Percentiles rank a stretch among this genome's conserved stretches.
phyloP scores from a whole-genome alignment of 2,797 vertebrate genomes.

The Periparus ater region DNA sequence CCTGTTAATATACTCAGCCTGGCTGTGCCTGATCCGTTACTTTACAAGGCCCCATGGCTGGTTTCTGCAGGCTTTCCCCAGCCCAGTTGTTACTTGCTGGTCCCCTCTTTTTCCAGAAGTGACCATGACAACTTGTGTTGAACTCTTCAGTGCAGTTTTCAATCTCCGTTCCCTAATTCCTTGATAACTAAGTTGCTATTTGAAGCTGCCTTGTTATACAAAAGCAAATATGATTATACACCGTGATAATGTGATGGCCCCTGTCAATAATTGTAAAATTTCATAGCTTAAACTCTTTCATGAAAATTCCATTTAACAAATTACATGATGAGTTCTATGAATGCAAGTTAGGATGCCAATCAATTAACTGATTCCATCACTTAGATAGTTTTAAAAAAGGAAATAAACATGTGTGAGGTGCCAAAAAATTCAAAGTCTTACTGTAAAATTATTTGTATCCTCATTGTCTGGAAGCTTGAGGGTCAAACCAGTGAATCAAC shows the following conservation, averaged over 20 bases:
- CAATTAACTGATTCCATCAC: background rate
- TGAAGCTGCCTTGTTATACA: background rate
- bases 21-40: rapidly evolving
- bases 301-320: background rate
- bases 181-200: background rate
- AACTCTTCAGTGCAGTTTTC: background rate
- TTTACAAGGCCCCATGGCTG: background rate
- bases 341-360: background rate
- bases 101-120: background rate
- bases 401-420: background rate
- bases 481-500: background rate
- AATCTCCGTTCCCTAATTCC: background rate
- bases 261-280: background rate
- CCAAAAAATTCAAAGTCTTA: background rate
- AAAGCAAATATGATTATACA: background rate
- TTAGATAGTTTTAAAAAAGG: background rate
- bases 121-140: background rate
- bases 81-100: background rate
- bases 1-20: background rate
- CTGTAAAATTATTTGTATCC: background rate
- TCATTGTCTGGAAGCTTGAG: background rate
- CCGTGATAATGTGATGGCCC: background rate
- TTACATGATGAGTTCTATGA: background rate
- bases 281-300: background rate
- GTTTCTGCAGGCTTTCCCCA: background rate